Evolutionary conservation across 2,888 invertebrate species (phyloP).

Genomic region (Stenotaenia linearis): DNA sequence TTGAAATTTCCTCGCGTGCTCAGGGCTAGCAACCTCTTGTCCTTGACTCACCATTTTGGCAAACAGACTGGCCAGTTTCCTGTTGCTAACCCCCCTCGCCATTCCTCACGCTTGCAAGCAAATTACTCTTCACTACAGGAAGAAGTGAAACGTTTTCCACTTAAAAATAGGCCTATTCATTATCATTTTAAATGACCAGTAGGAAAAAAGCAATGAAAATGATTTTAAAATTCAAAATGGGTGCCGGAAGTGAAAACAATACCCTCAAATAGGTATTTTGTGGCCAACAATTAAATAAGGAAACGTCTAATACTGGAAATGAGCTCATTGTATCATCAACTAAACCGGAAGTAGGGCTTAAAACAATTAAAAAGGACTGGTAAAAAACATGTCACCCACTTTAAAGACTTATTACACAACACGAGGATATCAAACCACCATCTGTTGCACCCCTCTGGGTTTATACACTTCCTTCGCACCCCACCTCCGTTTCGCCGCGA

Average conservation of each 20-base stretch:
- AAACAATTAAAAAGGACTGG: not conserved
- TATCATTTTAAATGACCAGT: no score
- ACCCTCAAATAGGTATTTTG: not conserved
- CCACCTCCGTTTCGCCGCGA: no score
- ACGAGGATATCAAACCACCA: not conserved
- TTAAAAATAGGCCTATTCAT: not conserved
- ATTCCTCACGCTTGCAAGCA: not conserved
- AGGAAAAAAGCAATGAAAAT: no score
- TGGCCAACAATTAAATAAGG: not conserved
- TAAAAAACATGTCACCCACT: not conserved
- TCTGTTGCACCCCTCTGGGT: not conserved
- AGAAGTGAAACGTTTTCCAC: not conserved
- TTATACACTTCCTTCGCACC: not conserved
- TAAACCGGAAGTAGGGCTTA: not conserved
- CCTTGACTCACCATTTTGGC: conserved; percentile 2
- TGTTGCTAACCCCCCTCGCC: not conserved
- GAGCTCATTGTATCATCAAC: not conserved
- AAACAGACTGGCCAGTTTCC: not conserved
- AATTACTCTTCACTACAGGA: not conserved
- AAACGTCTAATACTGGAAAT: not conserved
- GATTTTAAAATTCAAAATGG: not conserved
- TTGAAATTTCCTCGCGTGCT: not conserved
- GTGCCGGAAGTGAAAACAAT: not conserved
- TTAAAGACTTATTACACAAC: not conserved
- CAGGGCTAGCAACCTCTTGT: not conserved